Evolutionary conservation across 2,888 invertebrate species (phyloP).

Genomic region (Apantesis nais): DNA sequence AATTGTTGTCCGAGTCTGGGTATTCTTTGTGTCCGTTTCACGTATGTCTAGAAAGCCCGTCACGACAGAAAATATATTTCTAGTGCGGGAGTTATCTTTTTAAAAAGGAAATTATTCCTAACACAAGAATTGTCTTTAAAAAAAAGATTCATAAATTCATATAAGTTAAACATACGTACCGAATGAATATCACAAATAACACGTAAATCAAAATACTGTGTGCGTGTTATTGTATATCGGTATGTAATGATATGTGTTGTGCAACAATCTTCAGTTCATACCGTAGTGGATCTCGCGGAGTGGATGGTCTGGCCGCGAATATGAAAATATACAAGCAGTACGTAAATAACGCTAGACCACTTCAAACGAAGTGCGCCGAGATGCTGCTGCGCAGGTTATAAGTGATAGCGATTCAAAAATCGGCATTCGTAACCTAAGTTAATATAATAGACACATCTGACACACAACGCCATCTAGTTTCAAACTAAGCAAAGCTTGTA

Average conservation of each 20-base stretch:
- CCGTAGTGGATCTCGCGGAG: constrained; percentile 32
- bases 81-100: too few relatives aligned
- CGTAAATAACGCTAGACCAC: constrained; percentile 79
- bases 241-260: constrained; percentile 58
- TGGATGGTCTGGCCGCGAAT: constrained; percentile 69
- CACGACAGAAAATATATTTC: too few relatives aligned
- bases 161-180: background rate
- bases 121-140: too few relatives aligned
- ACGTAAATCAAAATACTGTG: constrained; percentile 9
- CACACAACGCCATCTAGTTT: too few relatives aligned
- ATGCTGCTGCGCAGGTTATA: constrained; percentile 37
- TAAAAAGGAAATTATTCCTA: too few relatives aligned
- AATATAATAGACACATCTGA: too few relatives aligned
- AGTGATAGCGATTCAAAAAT: constrained; percentile 18
- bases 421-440: background rate
- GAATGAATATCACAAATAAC: constrained; percentile 7
- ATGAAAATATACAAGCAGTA: constrained; percentile 81
- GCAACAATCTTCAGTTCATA: constrained; percentile 67
- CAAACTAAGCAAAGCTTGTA: too few relatives aligned
- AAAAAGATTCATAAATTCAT: background rate
- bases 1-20: too few relatives aligned
- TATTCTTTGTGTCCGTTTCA: too few relatives aligned
- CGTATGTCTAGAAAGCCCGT: too few relatives aligned
- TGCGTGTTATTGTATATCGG: constrained; percentile 24
- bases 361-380: constrained; percentile 73